Base-by-base conservation (phyloP, 2,113 vertebrate species). In the Pelodiscus sinensis region DNA sequence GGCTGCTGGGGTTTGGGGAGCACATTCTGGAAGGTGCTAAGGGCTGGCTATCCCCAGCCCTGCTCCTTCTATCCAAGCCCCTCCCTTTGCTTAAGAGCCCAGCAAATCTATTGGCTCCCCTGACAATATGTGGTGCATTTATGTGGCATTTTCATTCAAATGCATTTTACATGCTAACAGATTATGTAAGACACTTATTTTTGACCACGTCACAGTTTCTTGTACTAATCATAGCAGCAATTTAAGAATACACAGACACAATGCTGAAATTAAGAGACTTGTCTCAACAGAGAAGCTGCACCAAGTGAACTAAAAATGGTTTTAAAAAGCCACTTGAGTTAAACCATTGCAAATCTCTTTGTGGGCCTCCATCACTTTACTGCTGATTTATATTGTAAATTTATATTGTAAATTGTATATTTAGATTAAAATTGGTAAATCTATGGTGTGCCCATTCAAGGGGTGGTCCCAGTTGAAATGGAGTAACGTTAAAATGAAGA, bases 151-250 rank as follows among this genome's bases (percentile, higher is more conserved):
- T 52, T 60, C 7, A 54, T 56, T 1, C 25, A 60, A 85, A 14
- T 1, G 5, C 1, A 1, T 9, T 85, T 91, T 44, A 8, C 62
- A 68, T 35, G 1, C 1, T n/a, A 51, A 62, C 57, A 25, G 57
- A 55, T 8, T 4, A 44, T 19, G 5, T 0, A 1, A 54, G 15
- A 5, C 1, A 2, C 78, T 51, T 13, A 8, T 21, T 77, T 79
- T 57, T 31, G 56, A 25, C 25, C 13, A 4, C 31, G 13, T 62
- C 0, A 0, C 18, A 31, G 5, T 4, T 0, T 0, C 16, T 62
- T 51, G 24, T 31, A 68, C n/a, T 68, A n/a, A 29, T 18, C 16
- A 18, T 68, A 68, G 29, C 62, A n/a, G 57, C 24, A 58, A 25
- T 68, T n/a, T 68, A 68, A n/a, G n/a, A 68, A 14, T n/a, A 16